Evolutionary conservation across 2,797 vertebrate genomes (phyloP).

Genomic region (Manis javanica): DNA sequence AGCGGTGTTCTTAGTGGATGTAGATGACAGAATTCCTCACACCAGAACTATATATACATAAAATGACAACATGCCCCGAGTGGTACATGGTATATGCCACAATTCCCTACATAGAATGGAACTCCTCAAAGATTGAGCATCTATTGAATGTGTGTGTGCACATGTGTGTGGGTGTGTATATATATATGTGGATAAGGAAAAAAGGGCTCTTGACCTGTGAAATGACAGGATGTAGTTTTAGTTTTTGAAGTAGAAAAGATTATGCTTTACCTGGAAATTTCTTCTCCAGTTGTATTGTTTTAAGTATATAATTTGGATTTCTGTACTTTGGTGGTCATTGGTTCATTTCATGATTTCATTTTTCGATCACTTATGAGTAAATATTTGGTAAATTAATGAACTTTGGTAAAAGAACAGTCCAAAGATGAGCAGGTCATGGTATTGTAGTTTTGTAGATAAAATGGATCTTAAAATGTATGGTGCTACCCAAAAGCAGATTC

Average conservation of each 20-base stretch:
- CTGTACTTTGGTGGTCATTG: neutral
- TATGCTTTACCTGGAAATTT: neutral
- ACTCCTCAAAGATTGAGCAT: neutral
- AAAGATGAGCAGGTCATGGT: neutral
- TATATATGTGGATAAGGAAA: neutral
- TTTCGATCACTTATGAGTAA: slow-evolving; percentile 2
- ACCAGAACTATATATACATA: neutral
- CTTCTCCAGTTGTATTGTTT: neutral
- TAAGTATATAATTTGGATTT: neutral
- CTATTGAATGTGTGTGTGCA: neutral
- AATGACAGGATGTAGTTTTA: neutral
- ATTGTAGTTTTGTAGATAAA: neutral
- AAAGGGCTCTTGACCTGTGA: neutral
- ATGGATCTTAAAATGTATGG: neutral
- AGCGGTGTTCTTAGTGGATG: neutral
- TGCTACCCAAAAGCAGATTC: neutral
- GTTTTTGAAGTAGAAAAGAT: neutral
- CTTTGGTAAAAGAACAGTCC: neutral
- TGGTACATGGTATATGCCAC: neutral
- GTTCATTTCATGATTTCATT: neutral
- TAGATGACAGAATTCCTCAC: neutral
- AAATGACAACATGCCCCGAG: neutral
- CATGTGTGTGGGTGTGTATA: neutral
- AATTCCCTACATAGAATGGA: neutral
- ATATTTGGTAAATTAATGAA: neutral